These are phyloP conservation scores for Bellardia pandia DNA, from an alignment of 2,888 invertebrate species.

Conservation along the genomic window DNA sequence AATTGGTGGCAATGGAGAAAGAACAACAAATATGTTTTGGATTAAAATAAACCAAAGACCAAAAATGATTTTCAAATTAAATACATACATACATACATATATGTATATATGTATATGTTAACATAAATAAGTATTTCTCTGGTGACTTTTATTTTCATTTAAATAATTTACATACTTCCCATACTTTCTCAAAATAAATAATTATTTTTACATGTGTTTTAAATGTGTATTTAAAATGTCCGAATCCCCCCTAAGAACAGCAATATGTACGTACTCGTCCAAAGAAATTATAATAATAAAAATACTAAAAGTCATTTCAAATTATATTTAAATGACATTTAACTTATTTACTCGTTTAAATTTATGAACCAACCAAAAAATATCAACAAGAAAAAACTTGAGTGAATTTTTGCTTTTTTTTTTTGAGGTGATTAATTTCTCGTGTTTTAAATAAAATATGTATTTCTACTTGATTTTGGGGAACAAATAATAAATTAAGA, in stretches of 20 bases:
- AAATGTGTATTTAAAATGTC: constrained; percentile 56
- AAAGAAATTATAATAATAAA: constrained; percentile 24
- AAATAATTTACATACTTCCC: background rate
- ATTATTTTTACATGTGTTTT: constrained; percentile 65
- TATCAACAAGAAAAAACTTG: background rate
- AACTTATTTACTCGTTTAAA: constrained; percentile 41
- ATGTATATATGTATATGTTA: background rate
- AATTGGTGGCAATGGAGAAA: background rate
- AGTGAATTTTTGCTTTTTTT: constrained; percentile 18
- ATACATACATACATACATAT: background rate
- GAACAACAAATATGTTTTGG: constrained; percentile 58
- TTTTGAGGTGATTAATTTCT: constrained; percentile 43
- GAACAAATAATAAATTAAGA: background rate
- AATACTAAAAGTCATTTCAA: constrained; percentile 42
- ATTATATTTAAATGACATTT: constrained; percentile 55
- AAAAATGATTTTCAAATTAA: constrained; percentile 52
- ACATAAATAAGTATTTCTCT: background rate
- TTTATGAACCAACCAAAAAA: constrained; percentile 28
- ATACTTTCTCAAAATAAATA: constrained; percentile 23
- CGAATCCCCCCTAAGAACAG: background rate
- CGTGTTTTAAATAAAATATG: constrained; percentile 20
- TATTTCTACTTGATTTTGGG: constrained; percentile 19
- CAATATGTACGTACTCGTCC: background rate
- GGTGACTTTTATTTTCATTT: constrained; percentile 10
- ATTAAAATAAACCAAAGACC: constrained; percentile 45